Evolutionary conservation across 2,797 vertebrate genomes (phyloP).

Genomic region (Valencia hispanica): DNA sequence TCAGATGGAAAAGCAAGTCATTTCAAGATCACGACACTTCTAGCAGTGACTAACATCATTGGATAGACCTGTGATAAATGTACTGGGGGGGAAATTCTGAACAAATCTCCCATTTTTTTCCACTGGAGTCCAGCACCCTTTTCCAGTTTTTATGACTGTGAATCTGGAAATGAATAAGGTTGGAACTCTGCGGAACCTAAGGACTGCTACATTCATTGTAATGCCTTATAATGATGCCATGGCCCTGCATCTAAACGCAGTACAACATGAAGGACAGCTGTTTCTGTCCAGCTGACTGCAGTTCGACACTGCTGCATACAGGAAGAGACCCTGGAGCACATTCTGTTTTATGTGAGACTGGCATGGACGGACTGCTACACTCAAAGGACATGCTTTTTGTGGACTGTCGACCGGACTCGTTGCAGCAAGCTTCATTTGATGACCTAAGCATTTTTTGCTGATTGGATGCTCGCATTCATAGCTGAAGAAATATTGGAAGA

Average conservation of each 20-base stretch:
- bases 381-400: constrained; percentile 18
- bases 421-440: constrained; percentile 36
- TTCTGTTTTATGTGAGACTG: constrained; percentile 13
- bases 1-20: constrained; percentile 21
- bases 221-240: constrained; percentile 13
- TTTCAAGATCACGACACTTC: constrained; percentile 15
- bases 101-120: background rate
- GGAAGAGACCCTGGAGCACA: constrained; percentile 26
- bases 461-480: constrained; percentile 18
- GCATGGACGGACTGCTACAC: constrained; percentile 24
- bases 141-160: constrained; percentile 6
- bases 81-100: constrained; percentile 8
- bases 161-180: constrained; percentile 5
- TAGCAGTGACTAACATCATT: constrained; percentile 20
- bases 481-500: constrained; percentile 42
- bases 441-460: constrained; percentile 25
- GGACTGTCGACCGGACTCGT: constrained; percentile 21
- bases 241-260: constrained; percentile 11
- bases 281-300: background rate
- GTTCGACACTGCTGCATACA: constrained; percentile 4
- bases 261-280: constrained; percentile 19
- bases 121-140: background rate
- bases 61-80: constrained; percentile 23
- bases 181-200: constrained; percentile 21
- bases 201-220: constrained; percentile 6